Evolutionary conservation across 1,140 invertebrate species (phyloP).

Genomic region (Anthonomus grandis): DNA sequence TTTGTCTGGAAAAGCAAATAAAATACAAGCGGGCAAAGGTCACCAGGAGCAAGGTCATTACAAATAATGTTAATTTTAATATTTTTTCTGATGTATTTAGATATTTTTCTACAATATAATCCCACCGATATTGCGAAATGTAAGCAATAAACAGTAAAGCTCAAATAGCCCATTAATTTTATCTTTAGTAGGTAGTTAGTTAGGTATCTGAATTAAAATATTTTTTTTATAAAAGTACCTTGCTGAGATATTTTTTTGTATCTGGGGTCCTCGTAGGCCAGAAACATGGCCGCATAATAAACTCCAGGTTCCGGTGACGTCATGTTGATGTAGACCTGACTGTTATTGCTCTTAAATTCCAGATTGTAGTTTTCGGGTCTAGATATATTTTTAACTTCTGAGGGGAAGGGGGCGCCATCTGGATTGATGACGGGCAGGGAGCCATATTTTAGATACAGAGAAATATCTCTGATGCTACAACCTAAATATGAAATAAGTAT

Average conservation of each 20-base stretch:
- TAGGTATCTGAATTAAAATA: conserved; percentile 3
- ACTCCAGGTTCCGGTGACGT: conserved; percentile 66
- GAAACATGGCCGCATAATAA: conserved; percentile 76
- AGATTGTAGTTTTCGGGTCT: conserved; percentile 45
- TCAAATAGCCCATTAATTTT: neutral
- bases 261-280: conserved; percentile 69
- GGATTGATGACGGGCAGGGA: conserved; percentile 75
- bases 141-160: too few relatives aligned
- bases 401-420: conserved; percentile 67
- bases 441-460: conserved; percentile 66
- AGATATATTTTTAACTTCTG: conserved; percentile 57
- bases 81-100: too few relatives aligned
- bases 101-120: too few relatives aligned
- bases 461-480: conserved; percentile 58
- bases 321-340: conserved; percentile 54
- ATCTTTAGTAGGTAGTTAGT: neutral
- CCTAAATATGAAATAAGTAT: conserved; percentile 44
- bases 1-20: too few relatives aligned
- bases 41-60: too few relatives aligned
- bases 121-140: too few relatives aligned
- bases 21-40: too few relatives aligned
- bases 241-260: conserved; percentile 67
- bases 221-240: conserved; percentile 52
- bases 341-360: conserved; percentile 53
- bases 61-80: too few relatives aligned